Conservation (phyloP, 2,113 vertebrate genomes). For the Caracal caracal region DNA sequence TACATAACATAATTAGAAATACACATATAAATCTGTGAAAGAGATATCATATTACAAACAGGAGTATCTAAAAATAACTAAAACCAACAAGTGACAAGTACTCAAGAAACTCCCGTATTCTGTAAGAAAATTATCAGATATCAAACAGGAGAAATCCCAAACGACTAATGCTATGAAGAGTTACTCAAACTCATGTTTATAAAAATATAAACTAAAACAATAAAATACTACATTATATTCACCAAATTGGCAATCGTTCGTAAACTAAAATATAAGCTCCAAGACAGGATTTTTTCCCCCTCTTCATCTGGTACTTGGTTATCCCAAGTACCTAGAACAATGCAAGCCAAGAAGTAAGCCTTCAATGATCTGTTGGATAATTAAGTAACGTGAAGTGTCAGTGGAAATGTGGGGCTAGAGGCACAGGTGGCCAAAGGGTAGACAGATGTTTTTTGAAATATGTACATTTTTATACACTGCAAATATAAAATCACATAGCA, state of each 20-base stretch:
- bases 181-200: not conserved
- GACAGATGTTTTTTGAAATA: not conserved
- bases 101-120: not conserved
- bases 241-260: not conserved
- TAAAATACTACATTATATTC: not conserved
- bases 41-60: not conserved
- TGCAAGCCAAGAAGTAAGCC: not conserved
- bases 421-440: not conserved
- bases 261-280: not conserved
- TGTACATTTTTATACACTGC: not conserved
- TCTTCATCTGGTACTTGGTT: not conserved
- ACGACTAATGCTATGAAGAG: not conserved
- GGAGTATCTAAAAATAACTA: not conserved
- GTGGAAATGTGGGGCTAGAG: not conserved
- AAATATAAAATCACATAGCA: not conserved
- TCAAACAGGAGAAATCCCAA: not conserved
- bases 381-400: not conserved
- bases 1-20: not conserved
- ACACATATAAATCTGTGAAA: not conserved
- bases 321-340: not conserved
- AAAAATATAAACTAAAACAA: not conserved
- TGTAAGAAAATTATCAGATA: not conserved
- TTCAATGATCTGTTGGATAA: not conserved
- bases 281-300: not conserved
- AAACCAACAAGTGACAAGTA: not conserved